Percentiles rank a stretch among this genome's conserved stretches.
Conservation (phyloP, 2,113 vertebrate species). For the Bufo bufo region DNA sequence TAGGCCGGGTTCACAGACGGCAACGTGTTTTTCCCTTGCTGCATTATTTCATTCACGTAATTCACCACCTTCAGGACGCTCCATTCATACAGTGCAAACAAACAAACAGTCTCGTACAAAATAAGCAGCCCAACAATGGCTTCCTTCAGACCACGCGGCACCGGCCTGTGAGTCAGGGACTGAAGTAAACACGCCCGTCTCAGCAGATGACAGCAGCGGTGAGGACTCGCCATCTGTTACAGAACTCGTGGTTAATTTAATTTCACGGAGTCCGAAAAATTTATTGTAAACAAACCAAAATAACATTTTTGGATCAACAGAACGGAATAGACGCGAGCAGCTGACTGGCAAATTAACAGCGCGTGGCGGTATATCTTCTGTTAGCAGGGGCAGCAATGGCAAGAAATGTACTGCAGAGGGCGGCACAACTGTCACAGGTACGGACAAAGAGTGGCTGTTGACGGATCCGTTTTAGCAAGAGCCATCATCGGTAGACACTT, state of each 20-base stretch:
- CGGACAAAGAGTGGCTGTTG: background rate
- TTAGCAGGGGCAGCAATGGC: background rate
- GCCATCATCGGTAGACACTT: background rate
- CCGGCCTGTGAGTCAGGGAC: constrained; percentile 21
- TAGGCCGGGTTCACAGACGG: too few relatives aligned
- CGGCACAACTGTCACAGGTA: background rate
- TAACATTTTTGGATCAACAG: constrained; percentile 18
- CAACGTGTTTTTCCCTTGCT: too few relatives aligned
- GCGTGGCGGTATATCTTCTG: background rate
- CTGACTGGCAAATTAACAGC: background rate
- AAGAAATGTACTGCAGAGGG: background rate
- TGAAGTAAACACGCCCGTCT: constrained; percentile 41
- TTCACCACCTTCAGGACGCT: background rate
- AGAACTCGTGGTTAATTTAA: constrained; percentile 55
- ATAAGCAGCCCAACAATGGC: too few relatives aligned
- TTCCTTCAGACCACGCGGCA: constrained; percentile 6
- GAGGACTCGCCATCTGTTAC: constrained; percentile 43
- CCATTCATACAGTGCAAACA: background rate
- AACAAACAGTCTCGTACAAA: too few relatives aligned
- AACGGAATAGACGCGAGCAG: background rate
- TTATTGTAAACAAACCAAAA: constrained; percentile 57
- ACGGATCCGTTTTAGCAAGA: background rate
- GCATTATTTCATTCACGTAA: background rate
- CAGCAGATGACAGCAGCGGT: constrained; percentile 43
- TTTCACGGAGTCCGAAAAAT: constrained; percentile 54